Base-by-base conservation (phyloP, 2,113 vertebrate species). In the Rhinopithecus roxellana region DNA sequence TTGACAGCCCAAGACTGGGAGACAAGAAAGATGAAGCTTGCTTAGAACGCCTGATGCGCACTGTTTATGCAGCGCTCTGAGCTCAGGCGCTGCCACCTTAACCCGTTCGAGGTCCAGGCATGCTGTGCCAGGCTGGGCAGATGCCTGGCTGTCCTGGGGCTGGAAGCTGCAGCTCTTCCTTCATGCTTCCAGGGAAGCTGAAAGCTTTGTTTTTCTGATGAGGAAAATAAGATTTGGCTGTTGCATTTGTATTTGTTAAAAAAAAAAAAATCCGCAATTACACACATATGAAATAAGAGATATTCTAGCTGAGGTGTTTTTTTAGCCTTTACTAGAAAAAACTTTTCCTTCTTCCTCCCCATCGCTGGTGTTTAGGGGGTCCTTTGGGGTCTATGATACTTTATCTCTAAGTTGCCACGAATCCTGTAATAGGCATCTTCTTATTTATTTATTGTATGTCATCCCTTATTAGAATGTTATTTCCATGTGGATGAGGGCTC, bases 1-100 rank as follows among this genome's bases (percentile, higher is more conserved):
- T 98, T 99, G 99, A 98, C 99, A 99, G 98, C 97, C 94, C 94
- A 94, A 97, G 98, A 94, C 98, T 97, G 95, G 96, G 97, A 98
- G 98, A 98, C 97, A 95, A 97, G 86, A 94, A 98, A 98, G 97
- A 98, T 95, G 98, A 98, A 98, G 98, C 98, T 96, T 96, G 98
- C 98, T 98, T 98, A 98, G 98, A 98, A 95, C 95, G 97, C 98
- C 98, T 97, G 97, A 97, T 97, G 92, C 93, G 52, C 93, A 69
- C 97, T 97, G 98, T 98, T 98, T 98, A 97, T 98, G 98, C 98
- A 97, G 98, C 25, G 97, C 97, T 98, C 97, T 69, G 55, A 98
- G 98, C 97, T 55, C 40, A 78, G 89, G 92, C 90, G 35, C 81
- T 32, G 74, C 97, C 67, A 74, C 97, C 87, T 98, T 99, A 98